phyloP scores from a whole-genome alignment of 2,888 invertebrate genomes.

The Scaptomyza tumidula region DNA sequence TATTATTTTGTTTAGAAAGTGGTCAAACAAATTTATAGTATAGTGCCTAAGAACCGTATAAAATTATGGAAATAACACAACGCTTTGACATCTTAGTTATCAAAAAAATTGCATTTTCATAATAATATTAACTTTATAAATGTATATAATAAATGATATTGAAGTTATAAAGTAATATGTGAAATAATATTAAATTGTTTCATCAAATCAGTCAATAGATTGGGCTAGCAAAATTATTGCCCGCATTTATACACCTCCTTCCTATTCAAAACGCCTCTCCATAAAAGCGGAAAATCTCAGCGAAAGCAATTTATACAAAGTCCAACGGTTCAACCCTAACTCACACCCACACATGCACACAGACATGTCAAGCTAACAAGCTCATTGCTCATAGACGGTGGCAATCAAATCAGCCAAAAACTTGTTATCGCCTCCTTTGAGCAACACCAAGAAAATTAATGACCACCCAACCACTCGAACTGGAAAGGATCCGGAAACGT shows the following conservation, averaged over 20 bases:
- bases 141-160: no score
- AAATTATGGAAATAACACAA: no score
- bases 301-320: slow-evolving; percentile 60
- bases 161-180: no score
- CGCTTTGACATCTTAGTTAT: no score
- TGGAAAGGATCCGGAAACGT: slow-evolving; percentile 1
- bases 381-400: slow-evolving; percentile 72
- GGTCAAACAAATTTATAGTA: no score
- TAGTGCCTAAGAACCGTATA: no score
- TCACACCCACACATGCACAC: slow-evolving; percentile 7
- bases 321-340: slow-evolving; percentile 27
- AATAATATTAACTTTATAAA: no score
- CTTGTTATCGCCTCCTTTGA: slow-evolving; percentile 78
- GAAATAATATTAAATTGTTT: background rate
- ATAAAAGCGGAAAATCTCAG: slow-evolving; percentile 38
- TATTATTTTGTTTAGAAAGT: no score
- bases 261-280: slow-evolving; percentile 25
- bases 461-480: slow-evolving; percentile 50
- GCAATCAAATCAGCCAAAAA: slow-evolving; percentile 78
- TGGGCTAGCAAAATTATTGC: slow-evolving; percentile 26
- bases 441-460: slow-evolving; percentile 77
- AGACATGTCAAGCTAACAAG: slow-evolving; percentile 33
- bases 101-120: no score
- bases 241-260: slow-evolving; percentile 5
- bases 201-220: background rate